Base-by-base conservation (phyloP, 2,113 vertebrate genomes). In the Elanoides forficatus region DNA sequence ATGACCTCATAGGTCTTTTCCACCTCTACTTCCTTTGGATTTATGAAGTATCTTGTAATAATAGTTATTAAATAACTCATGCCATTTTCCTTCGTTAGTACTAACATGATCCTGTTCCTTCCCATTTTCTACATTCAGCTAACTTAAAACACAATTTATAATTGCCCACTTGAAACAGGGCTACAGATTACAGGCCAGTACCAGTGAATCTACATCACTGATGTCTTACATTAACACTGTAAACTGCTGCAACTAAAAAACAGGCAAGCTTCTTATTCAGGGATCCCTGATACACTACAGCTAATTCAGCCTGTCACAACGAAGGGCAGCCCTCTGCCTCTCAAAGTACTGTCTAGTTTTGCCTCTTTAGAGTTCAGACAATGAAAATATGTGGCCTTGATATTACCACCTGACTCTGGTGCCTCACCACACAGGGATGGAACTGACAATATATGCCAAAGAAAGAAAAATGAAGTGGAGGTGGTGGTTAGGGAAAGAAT, bases 401-500 rank as follows among this genome's bases (percentile, higher is more conserved):
- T 38, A 5, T 56, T 65, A 34, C 5, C 20, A 47, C 0, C 1
- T 7, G 14, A 59, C 25, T 47, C 23, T 15, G 6, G 5, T 71
- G 25, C 19, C 42, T 74, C 58, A 73, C 5, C 38, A n/a, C 34
- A 65, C 4, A 53, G 30, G 25, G 19, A 42, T 10, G 4, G 45
- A 88, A 62, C 7, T 34, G 36, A 14, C 26, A 81, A 23, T 13
- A 43, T 30, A 43, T 4, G 1, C 6, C 27, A 78, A 91, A 73
- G 18, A 84, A 72, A 68, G 17, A 45, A 91, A 72, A 83, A 68
- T 10, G 40, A 53, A 34, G 25, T 23, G 7, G 34, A 70, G 10
- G 6, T 15, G 6, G 4, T 42, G 16, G 22, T 9, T 36, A 14
- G 3, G 19, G 16, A 63, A 85, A 59, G 15, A 50, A 50, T 40